Base-by-base conservation (phyloP, 2,113 vertebrate species). In the Elephantulus edwardii region DNA sequence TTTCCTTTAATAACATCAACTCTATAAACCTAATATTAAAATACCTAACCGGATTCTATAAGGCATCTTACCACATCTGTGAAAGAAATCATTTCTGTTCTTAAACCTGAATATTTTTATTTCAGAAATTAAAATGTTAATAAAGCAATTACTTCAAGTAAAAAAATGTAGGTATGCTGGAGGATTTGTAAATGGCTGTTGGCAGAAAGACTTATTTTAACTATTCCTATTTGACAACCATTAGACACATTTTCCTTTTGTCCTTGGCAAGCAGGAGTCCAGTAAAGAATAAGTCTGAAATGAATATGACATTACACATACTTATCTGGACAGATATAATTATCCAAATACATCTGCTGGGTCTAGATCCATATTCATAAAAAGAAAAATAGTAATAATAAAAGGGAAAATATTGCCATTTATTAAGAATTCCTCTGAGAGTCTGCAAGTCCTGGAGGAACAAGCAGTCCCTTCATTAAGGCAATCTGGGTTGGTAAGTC, bases 291-390 rank as follows among this genome's bases (percentile, higher is more conserved):
- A 76, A 93, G 72, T 14, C 30, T 93, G 89, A 92, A 95, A 91
- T 93, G 48, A 91, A 71, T 86, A 85, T 80, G 76, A 52, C 90
- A 68, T 91, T 95, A 93, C 83, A 90, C 66, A 75, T 90, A 92
- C 71, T 95, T 88, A 79, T 68, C 64, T 83, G 42, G 44, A 79
- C 71, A 83, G 70, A 82, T 48, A 40, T 20, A 89, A 94, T 83
- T 91, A 44, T 77, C 68, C 60, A 90, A 58, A 88, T 82, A 64
- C 26, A 93, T 48, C 71, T 91, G 42, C 22, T 83, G 30, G 46
- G 84, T 92, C 64, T 93, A 56, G 54, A 74, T 77, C 90, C 46
- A 75, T n/a, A 58, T 75, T 93, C 30, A 83, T 35, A 44, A 52
- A 48, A 86, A 72, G 42, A 8, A 26, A 40, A 85, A 66, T 42